A percentile compares a stretch with the other conserved stretches of the same genome.
Evolutionary conservation across 1,140 invertebrate genomes (phyloP).

Genomic region (Chironomus striatipennis): DNA sequence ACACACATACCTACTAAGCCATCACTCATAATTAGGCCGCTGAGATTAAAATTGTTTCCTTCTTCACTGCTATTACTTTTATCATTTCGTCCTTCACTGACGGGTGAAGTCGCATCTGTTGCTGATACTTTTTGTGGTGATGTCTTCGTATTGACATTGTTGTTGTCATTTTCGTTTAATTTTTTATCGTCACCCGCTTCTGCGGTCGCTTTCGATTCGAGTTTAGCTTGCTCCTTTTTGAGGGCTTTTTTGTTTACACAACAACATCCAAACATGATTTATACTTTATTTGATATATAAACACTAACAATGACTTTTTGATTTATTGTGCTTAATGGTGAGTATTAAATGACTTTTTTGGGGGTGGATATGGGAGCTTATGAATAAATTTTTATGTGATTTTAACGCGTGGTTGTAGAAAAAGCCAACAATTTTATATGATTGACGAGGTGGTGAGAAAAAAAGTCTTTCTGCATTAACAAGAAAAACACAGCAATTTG

Average conservation of each 20-base stretch:
- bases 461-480: too few relatives aligned
- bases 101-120: neutral
- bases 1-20: slow-evolving; percentile 11
- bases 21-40: neutral
- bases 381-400: too few relatives aligned
- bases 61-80: slow-evolving; percentile 2
- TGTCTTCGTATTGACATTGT: neutral
- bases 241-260: slow-evolving; percentile 1
- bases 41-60: neutral
- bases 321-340: too few relatives aligned
- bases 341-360: too few relatives aligned
- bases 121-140: neutral
- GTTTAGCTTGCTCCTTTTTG: neutral
- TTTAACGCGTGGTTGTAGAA: too few relatives aligned
- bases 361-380: too few relatives aligned
- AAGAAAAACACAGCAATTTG: too few relatives aligned
- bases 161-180: neutral
- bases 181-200: neutral
- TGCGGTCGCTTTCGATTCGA: neutral
- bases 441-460: too few relatives aligned
- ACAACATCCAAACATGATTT: neutral
- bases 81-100: neutral
- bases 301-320: too few relatives aligned
- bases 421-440: too few relatives aligned
- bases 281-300: neutral